Percentiles rank a stretch among this genome's conserved stretches.
Conservation (phyloP, 2,888 invertebrate species). For the Busseola fusca region DNA sequence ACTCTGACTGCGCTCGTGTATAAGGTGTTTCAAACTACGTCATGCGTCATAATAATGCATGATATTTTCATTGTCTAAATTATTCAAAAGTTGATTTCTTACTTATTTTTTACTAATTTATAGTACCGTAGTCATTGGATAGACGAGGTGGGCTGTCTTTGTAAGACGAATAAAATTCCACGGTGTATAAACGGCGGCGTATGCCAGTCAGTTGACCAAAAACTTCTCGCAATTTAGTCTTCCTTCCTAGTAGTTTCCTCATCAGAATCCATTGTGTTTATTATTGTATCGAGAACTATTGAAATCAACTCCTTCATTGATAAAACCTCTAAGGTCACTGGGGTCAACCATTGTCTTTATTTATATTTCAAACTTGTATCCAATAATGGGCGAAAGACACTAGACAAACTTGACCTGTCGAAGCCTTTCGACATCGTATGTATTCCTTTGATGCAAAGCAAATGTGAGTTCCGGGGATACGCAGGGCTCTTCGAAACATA, state of each 20-base stretch:
- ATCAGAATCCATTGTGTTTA: background rate
- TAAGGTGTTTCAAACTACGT: too few species aligned
- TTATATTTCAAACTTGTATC: background rate
- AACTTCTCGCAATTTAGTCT: background rate
- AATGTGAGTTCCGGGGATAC: background rate
- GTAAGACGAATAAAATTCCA: too few species aligned
- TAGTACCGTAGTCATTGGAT: too few species aligned
- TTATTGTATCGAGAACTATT: background rate
- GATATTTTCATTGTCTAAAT: too few species aligned
- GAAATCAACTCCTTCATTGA: background rate
- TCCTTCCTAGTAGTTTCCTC: background rate
- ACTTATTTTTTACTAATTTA: too few species aligned
- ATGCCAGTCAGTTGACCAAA: background rate
- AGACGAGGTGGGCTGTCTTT: too few species aligned
- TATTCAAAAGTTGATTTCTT: too few species aligned
- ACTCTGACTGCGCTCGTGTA: too few species aligned
- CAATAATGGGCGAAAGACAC: background rate
- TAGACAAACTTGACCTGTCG: background rate
- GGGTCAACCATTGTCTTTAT: background rate
- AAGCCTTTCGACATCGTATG: background rate
- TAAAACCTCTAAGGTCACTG: background rate
- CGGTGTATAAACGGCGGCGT: background rate
- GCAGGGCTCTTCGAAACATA: background rate
- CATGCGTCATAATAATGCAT: too few species aligned
- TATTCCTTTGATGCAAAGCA: background rate